Base-by-base conservation (phyloP, 2,113 vertebrate species). In the Ibidorhyncha struthersii region DNA sequence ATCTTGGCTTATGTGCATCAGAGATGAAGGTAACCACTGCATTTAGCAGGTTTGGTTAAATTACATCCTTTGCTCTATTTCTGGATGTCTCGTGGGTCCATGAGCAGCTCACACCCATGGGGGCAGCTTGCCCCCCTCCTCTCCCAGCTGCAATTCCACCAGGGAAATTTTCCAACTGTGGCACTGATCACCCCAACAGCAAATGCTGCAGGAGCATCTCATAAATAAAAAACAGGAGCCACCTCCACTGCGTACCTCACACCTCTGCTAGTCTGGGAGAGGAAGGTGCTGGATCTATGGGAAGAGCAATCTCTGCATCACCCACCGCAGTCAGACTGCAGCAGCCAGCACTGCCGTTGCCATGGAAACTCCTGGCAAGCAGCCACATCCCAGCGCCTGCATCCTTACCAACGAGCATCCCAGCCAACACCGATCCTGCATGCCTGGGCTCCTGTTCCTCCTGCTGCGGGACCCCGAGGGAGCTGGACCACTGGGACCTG, bases 381-480 rank as follows among this genome's bases (percentile, higher is more conserved):
- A 45, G 81, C 65, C 13, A 1, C 73, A 27, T 52, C 82, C 22
- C n/a, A 59, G 67, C 4, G 3, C 79, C 71, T 3, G 27, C 43
- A 78, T 9, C 47, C 34, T 50, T 14, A 4, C 53, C 50, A 3
- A 25, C 4, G 6, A 63, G 38, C 71, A 58, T n/a, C 9, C 0
- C 3, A 3, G 38, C 73, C 84, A 50, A 41, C 41, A 20, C n/a
- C 11, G 0, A 69, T 29, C 63, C 52, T 7, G 10, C 1, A 6
- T 11, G 21, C 40, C 53, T 10, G 45, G 38, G 52, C 22, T 55
- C 40, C 50, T 34, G 30, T 34, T 55, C 25, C 11, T 55, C 50
- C 19, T 3, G 3, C 30, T 6, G 3, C 2, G 0, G 63, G 38
- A 53, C 18, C 21, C 36, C 5, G 2, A 26, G 22, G 29, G 36